Conservation (phyloP, 2,113 vertebrate genomes). For the Thymallus thymallus region DNA sequence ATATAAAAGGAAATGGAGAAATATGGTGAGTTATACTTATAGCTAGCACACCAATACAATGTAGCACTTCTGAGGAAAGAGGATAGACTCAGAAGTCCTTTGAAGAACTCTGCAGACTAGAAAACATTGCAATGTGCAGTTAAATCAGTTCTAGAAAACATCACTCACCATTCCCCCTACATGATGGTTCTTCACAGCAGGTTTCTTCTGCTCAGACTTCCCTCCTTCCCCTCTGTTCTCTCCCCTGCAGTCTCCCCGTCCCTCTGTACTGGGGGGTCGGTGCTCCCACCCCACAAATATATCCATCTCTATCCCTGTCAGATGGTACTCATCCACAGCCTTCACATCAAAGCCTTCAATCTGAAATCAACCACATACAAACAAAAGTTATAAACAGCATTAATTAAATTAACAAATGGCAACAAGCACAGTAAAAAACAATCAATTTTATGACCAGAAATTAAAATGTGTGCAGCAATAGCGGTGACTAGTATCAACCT, state of each 20-base stretch:
- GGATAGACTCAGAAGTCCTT: no score
- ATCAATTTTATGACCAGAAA: conserved; percentile 71
- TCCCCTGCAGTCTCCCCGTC: conserved; percentile 79
- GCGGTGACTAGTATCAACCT: no score
- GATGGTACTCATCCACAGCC: conserved; percentile 89
- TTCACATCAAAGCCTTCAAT: conserved; percentile 92
- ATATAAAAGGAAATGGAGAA: no score
- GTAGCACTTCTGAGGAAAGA: no score
- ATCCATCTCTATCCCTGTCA: conserved; percentile 82
- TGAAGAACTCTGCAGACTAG: background rate
- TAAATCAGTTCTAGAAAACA: no score
- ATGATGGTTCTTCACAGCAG: conserved; percentile 61
- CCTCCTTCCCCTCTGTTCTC: conserved; percentile 75
- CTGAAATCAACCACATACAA: conserved; percentile 59
- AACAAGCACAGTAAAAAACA: conserved; percentile 1
- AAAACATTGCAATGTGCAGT: no score
- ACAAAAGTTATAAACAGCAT: background rate
- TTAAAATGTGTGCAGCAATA: conserved; percentile 53
- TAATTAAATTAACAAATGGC: background rate
- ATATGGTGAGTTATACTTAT: no score
- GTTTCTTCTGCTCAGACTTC: conserved; percentile 79
- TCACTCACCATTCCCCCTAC: conserved; percentile 85
- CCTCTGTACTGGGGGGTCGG: conserved; percentile 77
- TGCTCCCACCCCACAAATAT: conserved; percentile 89
- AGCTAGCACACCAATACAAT: no score